Evolutionary conservation across 2,888 invertebrate genomes (phyloP), one percentile per base, ranked within the genome.

Genomic region (Dasysyrphus tricinctus): DNA sequence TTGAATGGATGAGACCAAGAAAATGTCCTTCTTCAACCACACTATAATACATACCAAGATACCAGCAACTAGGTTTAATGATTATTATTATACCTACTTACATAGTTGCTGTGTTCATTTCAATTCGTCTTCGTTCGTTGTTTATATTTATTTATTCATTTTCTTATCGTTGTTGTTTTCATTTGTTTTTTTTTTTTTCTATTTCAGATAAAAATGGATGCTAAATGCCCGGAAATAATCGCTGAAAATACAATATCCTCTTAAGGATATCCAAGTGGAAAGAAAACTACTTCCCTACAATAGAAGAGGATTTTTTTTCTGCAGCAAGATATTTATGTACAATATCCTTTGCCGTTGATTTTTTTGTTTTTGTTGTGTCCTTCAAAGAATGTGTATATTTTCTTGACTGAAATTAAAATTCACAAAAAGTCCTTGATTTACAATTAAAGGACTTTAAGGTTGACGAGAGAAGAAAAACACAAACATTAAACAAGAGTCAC

Each of bases 121-220:
- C 57, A 75, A 76, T 80, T 79, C 63, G 16, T 69, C 14, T 24
- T 56, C 63, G 5, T 34, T 67, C 34, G 34, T 49, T 67, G 65
- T 49, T 49, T 67, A 34, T 80, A 72, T 80, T 76, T 84, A 72
- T 80, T 84, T 76, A 70, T 79, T 44, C 54, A 37, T 59, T 75
- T 75, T 56, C 39, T 34, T 37, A 29, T 32, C 32, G 54, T 63
- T 34, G 2, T 4, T 56, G 39, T 37, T 72, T n/a, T n/a, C n/a
- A n/a, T n/a, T n/a, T n/a, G n/a, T n/a, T n/a, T n/a, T n/a, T n/a
- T n/a, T 44, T 42, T 61, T 51, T 63, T 24, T 29, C 14, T 73
- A 44, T 86, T 86, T 65, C 82, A 86, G 86, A 79, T 86, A 72
- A 81, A 81, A 80, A 85, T 85, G 85, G 77, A 85, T 78, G 81